These are phyloP conservation scores for Echiichthys vipera DNA, from an alignment of 2,797 vertebrate species.

Conservation along the genomic window DNA sequence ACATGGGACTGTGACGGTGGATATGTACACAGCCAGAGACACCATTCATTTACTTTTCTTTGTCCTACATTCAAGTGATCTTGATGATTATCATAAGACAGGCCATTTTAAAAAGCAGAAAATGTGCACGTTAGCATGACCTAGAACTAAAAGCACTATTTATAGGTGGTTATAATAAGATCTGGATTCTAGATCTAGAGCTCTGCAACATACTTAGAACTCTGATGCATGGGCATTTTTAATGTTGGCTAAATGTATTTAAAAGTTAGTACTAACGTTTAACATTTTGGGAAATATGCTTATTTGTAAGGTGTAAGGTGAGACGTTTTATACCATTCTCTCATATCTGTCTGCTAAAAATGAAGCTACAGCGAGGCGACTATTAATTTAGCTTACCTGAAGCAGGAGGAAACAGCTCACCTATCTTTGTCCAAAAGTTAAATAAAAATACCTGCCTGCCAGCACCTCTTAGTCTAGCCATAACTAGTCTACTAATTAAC, in stretches of 20 bases:
- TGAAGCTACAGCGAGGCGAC: background rate
- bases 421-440: background rate
- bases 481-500: background rate
- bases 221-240: conserved; percentile 2
- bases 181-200: conserved; percentile 72
- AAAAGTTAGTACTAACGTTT: background rate
- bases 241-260: background rate
- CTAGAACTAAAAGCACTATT: conserved; percentile 84
- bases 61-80: conserved; percentile 72
- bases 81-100: conserved; percentile 47
- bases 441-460: background rate
- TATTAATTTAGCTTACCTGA: conserved; percentile 6
- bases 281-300: background rate
- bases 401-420: background rate
- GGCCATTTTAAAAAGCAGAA: conserved; percentile 57
- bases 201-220: conserved; percentile 43
- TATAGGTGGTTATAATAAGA: conserved; percentile 79
- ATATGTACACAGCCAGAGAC: background rate
- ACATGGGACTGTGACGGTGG: background rate
- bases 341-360: background rate
- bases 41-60: conserved; percentile 7
- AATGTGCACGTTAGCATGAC: conserved; percentile 77
- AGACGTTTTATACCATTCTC: background rate
- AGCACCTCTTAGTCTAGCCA: background rate
- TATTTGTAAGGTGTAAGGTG: background rate